Conservation (phyloP, 2,888 invertebrate genomes). For the Aphidoletes aphidimyza region DNA sequence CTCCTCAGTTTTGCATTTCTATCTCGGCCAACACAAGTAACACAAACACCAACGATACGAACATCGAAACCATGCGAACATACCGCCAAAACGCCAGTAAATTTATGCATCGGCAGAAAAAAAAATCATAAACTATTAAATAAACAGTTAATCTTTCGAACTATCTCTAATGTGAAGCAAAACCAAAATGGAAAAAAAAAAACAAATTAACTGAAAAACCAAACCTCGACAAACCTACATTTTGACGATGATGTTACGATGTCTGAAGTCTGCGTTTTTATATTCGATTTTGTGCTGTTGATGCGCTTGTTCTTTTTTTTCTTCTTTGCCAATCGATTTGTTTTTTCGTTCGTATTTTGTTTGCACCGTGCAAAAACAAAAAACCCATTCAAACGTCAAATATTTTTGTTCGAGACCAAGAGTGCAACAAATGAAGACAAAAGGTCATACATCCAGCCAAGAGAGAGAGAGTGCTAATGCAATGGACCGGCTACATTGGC, state of each 20-base stretch:
- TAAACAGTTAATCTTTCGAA: slow-evolving; percentile 51
- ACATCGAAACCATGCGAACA: neutral
- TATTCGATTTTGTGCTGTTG: too few relatives aligned
- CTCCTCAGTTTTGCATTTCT: too few relatives aligned
- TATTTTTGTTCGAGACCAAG: too few relatives aligned
- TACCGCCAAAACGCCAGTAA: neutral
- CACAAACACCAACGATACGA: neutral
- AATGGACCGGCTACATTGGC: too few relatives aligned
- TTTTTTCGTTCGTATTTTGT: neutral
- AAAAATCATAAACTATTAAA: slow-evolving; percentile 33
- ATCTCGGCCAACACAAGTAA: neutral
- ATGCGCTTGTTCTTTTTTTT: neutral
- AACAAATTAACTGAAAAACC: neutral
- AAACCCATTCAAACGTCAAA: too few relatives aligned
- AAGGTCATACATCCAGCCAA: slow-evolving; percentile 1
- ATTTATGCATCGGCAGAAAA: slow-evolving; percentile 38
- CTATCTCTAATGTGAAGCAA: neutral
- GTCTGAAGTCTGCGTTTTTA: neutral
- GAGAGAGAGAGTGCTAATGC: neutral
- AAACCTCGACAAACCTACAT: neutral
- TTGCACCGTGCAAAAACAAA: neutral
- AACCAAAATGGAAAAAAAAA: neutral
- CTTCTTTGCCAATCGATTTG: neutral
- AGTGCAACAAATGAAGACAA: slow-evolving; percentile 21
- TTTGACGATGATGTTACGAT: slow-evolving; percentile 36